A percentile compares a stretch with the other conserved stretches of the same genome.
phyloP scores from a whole-genome alignment of 2,888 invertebrate species.

The Andrena fulva region DNA sequence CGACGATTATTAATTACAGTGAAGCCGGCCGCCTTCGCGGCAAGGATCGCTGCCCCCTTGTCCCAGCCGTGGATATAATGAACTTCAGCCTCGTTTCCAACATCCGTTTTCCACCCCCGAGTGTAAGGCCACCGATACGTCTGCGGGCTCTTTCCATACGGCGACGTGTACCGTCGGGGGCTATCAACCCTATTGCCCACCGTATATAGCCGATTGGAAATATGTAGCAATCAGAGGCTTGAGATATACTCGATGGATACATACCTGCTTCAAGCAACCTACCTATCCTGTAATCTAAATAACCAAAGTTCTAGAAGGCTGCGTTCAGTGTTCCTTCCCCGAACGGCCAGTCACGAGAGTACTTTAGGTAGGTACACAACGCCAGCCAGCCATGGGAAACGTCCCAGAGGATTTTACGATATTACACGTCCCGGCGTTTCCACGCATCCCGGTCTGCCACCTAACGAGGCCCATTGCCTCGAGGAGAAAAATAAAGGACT shows the following conservation, averaged over 20 bases:
- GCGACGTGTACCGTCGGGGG: neutral
- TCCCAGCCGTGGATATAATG: constrained; percentile 49
- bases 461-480: constrained; percentile 26
- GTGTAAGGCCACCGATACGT: constrained; percentile 14
- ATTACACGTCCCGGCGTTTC: constrained; percentile 1
- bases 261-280: neutral
- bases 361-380: neutral
- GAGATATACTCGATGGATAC: too few species aligned
- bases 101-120: constrained; percentile 3
- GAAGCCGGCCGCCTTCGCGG: constrained; percentile 53
- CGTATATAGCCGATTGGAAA: too few species aligned
- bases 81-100: constrained; percentile 52
- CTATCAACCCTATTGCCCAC: constrained; percentile 9
- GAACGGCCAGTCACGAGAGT: neutral
- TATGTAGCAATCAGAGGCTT: too few species aligned
- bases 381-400: neutral
- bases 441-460: constrained; percentile 1
- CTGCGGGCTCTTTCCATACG: constrained; percentile 10
- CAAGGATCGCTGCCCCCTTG: constrained; percentile 21
- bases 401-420: constrained; percentile 23
- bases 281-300: neutral
- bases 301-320: neutral
- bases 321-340: neutral
- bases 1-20: constrained; percentile 67
- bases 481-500: neutral